Conservation (phyloP, 2,888 invertebrate species). For the Calliopum simillimum region DNA sequence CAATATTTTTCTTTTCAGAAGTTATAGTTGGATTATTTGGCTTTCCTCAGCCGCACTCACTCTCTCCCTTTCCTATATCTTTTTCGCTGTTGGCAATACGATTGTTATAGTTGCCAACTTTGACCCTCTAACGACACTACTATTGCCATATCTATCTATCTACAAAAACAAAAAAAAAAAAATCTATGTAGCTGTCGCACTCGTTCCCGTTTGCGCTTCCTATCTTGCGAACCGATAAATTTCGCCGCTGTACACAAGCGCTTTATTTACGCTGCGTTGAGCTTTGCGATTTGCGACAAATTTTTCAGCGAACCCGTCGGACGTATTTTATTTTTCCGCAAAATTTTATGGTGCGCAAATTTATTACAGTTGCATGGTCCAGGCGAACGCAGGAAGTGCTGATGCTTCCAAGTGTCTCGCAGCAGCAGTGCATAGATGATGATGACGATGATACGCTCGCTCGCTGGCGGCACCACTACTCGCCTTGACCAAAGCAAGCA, state of each 20-base stretch:
- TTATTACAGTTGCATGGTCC: slow-evolving; percentile 55
- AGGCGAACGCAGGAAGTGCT: slow-evolving; percentile 8
- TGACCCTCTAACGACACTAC: no score
- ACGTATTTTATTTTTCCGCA: slow-evolving; percentile 59
- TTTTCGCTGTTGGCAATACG: no score
- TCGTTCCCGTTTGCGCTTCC: slow-evolving; percentile 2
- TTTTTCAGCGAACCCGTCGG: slow-evolving; percentile 19
- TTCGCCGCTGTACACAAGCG: slow-evolving; percentile 18
- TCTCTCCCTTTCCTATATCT: no score
- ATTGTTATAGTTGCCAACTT: no score
- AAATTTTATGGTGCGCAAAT: slow-evolving; percentile 66
- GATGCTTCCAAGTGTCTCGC: slow-evolving; percentile 7
- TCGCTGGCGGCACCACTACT: not conserved
- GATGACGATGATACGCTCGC: no score
- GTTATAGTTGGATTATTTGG: no score
- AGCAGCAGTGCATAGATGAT: slow-evolving; percentile 22
- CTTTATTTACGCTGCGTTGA: slow-evolving; percentile 64
- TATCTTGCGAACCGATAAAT: slow-evolving; percentile 26
- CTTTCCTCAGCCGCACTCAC: no score
- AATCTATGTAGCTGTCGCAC: not conserved
- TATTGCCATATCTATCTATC: no score
- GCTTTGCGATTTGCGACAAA: slow-evolving; percentile 52
- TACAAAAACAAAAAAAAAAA: no score
- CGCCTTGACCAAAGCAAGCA: slow-evolving; percentile 55
- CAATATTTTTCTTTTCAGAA: no score